Conservation (phyloP, 2,797 vertebrate genomes). For the Rhinogobio ventralis region DNA sequence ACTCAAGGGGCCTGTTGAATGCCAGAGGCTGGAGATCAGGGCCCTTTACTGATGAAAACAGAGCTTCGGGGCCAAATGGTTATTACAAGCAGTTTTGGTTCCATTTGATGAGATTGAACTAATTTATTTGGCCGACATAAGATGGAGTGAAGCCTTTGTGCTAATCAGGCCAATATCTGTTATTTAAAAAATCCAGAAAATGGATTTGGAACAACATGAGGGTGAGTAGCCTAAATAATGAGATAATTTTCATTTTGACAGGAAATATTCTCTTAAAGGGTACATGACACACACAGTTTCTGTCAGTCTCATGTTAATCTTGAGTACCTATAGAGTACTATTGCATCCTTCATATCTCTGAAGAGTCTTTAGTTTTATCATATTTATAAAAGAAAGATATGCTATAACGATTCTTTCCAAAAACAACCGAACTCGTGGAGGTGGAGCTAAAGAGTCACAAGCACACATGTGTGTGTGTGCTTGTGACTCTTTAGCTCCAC, state of each 20-base stretch:
- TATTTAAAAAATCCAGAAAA: neutral
- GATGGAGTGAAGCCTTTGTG: conserved; percentile 20
- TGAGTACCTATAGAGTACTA: too few species aligned
- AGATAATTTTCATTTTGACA: neutral
- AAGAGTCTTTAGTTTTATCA: too few species aligned
- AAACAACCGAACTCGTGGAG: too few species aligned
- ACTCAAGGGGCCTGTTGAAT: neutral
- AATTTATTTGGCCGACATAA: conserved; percentile 51
- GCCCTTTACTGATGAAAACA: neutral
- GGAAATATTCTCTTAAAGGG: neutral
- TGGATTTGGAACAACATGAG: neutral
- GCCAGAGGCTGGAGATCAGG: conserved; percentile 10
- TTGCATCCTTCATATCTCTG: too few species aligned
- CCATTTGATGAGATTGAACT: conserved; percentile 54
- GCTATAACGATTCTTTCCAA: too few species aligned
- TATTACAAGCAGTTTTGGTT: conserved; percentile 49
- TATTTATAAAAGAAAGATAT: too few species aligned
- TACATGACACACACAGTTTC: too few species aligned
- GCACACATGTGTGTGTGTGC: too few species aligned
- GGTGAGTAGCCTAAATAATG: neutral
- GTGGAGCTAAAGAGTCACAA: too few species aligned
- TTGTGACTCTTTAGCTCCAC: too few species aligned
- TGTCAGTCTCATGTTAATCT: too few species aligned
- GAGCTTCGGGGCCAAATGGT: conserved; percentile 43
- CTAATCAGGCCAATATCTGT: conserved; percentile 28